Percentiles rank a stretch among this genome's conserved stretches.
These are phyloP conservation scores for Serripes groenlandicus DNA, from an alignment of 2,888 invertebrate species.

Conservation along the genomic window DNA sequence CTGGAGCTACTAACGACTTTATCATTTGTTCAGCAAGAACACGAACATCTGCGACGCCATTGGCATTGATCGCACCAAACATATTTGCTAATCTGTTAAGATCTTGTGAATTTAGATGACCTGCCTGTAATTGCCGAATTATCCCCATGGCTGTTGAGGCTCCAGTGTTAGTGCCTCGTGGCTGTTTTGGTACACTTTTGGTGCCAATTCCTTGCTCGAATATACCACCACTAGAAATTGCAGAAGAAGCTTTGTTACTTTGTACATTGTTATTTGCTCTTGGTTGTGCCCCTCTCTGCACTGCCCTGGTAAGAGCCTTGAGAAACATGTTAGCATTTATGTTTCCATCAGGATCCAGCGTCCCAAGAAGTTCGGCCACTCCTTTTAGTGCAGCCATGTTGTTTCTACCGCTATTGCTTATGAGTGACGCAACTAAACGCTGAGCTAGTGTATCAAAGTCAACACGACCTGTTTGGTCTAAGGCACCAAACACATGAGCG, in stretches of 20 bases:
- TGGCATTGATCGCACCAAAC: conserved; percentile 37
- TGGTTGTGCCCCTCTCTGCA: neutral
- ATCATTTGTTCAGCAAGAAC: conserved; percentile 38
- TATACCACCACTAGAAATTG: neutral
- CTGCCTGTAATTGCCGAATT: conserved; percentile 38
- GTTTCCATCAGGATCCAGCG: conserved; percentile 32
- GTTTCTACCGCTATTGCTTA: neutral
- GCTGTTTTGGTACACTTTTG: neutral
- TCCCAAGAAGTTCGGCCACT: conserved; percentile 13
- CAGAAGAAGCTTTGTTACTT: neutral
- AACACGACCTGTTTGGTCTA: conserved; percentile 32
- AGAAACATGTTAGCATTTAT: conserved; percentile 42
- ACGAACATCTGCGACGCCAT: conserved; percentile 39
- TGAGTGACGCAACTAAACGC: conserved; percentile 27
- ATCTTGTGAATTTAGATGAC: conserved; percentile 23
- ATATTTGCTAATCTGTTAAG: conserved; percentile 28
- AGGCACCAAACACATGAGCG: conserved; percentile 44
- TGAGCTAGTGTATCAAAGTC: conserved; percentile 46
- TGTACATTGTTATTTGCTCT: neutral
- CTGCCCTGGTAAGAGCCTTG: neutral
- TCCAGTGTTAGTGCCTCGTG: neutral
- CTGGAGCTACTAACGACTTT: conserved; percentile 6
- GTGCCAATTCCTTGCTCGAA: neutral
- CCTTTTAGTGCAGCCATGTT: conserved; percentile 15
- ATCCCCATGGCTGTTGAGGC: neutral